Conservation (phyloP, 2,888 invertebrate genomes). For the Nasonia oneida region DNA sequence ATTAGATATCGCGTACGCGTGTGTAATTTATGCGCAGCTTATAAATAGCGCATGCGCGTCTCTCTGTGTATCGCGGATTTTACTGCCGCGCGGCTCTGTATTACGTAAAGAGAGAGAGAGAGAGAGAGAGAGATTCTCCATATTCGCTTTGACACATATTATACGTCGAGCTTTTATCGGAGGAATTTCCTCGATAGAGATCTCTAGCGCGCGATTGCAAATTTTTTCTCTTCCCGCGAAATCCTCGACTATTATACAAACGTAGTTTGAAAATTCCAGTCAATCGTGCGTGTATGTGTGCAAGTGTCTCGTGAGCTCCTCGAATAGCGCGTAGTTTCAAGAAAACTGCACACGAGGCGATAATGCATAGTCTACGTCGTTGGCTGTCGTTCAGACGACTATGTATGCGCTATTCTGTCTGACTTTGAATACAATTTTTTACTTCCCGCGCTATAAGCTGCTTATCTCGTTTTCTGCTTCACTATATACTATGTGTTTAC, state of each 20-base stretch:
- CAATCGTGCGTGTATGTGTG: not conserved
- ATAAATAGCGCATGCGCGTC: not conserved
- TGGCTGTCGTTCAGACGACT: not conserved
- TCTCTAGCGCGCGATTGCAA: too few relatives aligned
- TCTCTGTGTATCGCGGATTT: not conserved
- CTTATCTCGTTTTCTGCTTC: slow-evolving; percentile 17
- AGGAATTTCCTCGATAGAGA: too few relatives aligned
- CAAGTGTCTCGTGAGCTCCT: not conserved
- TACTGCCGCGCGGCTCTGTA: too few relatives aligned
- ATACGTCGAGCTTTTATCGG: too few relatives aligned
- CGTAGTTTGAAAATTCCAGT: not conserved
- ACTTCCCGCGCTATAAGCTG: not conserved
- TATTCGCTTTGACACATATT: too few relatives aligned
- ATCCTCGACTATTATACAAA: too few relatives aligned
- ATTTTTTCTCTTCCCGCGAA: too few relatives aligned
- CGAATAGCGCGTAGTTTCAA: not conserved
- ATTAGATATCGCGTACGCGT: not conserved
- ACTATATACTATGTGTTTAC: slow-evolving; percentile 26
- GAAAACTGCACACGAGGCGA: not conserved
- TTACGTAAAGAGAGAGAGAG: too few relatives aligned
- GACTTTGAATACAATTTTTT: slow-evolving; percentile 21
- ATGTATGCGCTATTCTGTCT: not conserved
- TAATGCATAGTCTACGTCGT: not conserved
- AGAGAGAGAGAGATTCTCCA: too few relatives aligned
- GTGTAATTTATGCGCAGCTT: not conserved